Conservation (phyloP, 2,888 invertebrate genomes). For the Coecobrya sp. region DNA sequence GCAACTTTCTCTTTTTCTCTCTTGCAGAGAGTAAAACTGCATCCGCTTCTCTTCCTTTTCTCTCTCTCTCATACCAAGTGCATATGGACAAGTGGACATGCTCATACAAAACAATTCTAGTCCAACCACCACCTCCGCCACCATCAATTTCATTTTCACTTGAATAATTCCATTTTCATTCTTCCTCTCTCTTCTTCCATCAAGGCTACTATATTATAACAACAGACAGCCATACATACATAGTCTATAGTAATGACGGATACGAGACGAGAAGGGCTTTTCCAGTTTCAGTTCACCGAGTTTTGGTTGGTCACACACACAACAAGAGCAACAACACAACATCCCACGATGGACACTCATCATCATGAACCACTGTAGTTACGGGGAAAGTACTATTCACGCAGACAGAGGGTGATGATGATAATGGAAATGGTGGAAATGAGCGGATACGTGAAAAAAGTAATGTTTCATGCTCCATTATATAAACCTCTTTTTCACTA, state of each 20-base stretch:
- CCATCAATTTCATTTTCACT: slow-evolving; percentile 60
- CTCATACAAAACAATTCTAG: neutral
- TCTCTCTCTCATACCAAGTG: neutral
- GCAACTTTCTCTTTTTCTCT: slow-evolving; percentile 25
- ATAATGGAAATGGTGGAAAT: slow-evolving; percentile 16
- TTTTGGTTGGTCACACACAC: slow-evolving; percentile 41
- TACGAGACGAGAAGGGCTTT: slow-evolving; percentile 3
- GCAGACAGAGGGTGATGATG: neutral
- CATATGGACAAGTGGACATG: neutral
- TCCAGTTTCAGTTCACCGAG: neutral
- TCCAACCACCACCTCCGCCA: neutral
- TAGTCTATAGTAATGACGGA: neutral
- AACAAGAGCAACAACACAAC: slow-evolving; percentile 5
- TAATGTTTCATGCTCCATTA: neutral
- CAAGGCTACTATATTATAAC: neutral
- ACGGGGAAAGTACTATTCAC: neutral
- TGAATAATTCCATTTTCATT: slow-evolving; percentile 66
- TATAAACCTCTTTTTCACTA: neutral
- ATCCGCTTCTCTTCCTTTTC: slow-evolving; percentile 9
- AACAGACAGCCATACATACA: neutral
- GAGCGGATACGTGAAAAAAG: slow-evolving; percentile 5
- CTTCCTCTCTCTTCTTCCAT: neutral
- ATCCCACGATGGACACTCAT: neutral
- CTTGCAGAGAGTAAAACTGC: neutral
- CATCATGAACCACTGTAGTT: neutral